These are phyloP conservation scores for Drosophila kanapiae DNA, from an alignment of 1,140 invertebrate genomes.

Conservation along the genomic window DNA sequence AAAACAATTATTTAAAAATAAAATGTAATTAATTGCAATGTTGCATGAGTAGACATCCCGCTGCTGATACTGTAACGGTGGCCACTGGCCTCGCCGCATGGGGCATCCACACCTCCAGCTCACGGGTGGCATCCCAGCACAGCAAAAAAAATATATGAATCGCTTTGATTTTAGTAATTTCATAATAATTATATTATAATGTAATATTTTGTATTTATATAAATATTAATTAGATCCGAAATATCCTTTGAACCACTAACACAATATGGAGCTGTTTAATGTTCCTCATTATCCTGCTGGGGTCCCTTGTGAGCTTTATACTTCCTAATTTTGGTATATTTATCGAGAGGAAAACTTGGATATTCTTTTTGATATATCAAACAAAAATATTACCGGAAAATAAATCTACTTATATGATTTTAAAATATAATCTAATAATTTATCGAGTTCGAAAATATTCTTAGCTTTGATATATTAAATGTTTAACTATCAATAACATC, in stretches of 20 bases:
- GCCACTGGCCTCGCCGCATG: conserved; percentile 73
- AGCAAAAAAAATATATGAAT: conserved; percentile 2
- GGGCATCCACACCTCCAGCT: conserved; percentile 69
- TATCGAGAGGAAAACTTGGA: no score
- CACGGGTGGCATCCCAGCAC: conserved; percentile 56
- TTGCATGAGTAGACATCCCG: conserved; percentile 77
- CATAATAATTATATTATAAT: neutral
- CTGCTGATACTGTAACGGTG: conserved; percentile 73
- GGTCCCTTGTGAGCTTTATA: neutral
- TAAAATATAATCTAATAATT: no score
- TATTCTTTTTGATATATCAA: no score
- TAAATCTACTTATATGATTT: no score
- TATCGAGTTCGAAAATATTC: no score
- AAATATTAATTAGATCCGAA: neutral
- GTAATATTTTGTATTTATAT: no score
- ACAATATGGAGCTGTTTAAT: neutral
- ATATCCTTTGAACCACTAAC: neutral
- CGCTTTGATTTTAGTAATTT: no score
- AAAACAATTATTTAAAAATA: conserved; percentile 83
- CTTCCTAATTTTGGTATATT: neutral
- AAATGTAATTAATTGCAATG: conserved; percentile 83
- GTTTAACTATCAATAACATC: no score
- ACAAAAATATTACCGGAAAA: no score
- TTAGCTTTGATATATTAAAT: no score
- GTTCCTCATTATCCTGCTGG: neutral